Percentiles rank a stretch among this genome's conserved stretches.
phyloP scores from a whole-genome alignment of 2,888 invertebrate species.

The Scelioninae gen. 1 region DNA sequence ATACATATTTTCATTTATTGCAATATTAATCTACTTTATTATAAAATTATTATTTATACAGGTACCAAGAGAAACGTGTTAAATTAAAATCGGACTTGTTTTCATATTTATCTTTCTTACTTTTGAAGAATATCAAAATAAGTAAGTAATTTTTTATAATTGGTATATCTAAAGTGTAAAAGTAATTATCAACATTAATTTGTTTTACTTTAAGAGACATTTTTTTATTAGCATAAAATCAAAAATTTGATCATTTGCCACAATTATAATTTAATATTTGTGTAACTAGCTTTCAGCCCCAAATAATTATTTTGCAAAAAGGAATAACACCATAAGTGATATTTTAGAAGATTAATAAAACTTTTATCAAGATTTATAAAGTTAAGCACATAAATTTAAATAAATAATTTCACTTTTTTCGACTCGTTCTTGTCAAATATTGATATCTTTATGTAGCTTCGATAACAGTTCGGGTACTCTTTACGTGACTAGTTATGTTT shows the following conservation, averaged over 20 bases:
- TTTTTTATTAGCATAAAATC: background rate
- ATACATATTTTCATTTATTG: conserved; percentile 11
- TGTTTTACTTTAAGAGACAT: no score
- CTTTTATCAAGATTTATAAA: no score
- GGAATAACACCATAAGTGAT: conserved; percentile 45
- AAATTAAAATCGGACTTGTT: background rate
- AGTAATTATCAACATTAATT: no score
- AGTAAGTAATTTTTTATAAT: background rate
- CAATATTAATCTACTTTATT: conserved; percentile 11
- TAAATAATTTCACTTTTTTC: no score
- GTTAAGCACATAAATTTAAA: no score
- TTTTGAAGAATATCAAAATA: background rate
- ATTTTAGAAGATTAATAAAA: no score
- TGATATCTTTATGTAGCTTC: conserved; percentile 29
- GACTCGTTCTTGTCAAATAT: background rate
- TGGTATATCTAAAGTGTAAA: no score
- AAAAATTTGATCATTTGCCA: background rate
- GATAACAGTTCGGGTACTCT: conserved; percentile 42
- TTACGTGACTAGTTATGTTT: conserved; percentile 66
- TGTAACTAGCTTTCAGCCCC: background rate
- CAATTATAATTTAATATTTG: conserved; percentile 1
- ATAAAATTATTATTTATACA: conserved; percentile 12
- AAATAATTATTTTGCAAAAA: conserved; percentile 58
- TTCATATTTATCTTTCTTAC: background rate
- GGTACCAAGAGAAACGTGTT: conserved; percentile 32